Conservation (phyloP, 2,797 vertebrate genomes). For the Phoxinus dragarum region DNA sequence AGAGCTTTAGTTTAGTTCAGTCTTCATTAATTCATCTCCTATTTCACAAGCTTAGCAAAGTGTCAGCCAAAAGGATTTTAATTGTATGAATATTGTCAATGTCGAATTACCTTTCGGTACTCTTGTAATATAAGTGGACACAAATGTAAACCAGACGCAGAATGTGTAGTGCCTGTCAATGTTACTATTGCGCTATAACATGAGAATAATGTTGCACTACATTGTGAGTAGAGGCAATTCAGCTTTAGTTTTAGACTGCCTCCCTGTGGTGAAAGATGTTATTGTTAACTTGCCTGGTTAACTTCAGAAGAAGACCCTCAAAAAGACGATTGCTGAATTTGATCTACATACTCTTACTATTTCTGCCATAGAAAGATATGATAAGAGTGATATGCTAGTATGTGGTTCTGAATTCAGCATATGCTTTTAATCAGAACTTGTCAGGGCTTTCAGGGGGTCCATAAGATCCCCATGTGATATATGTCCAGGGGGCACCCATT, state of each 20-base stretch:
- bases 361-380: neutral
- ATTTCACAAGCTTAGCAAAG: conserved; percentile 49
- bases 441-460: neutral
- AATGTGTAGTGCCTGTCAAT: conserved; percentile 47
- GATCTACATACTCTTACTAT: neutral
- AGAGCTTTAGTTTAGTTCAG: conserved; percentile 62
- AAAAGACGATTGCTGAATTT: neutral
- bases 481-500: neutral
- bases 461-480: neutral
- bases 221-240: conserved; percentile 34
- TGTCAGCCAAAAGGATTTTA: conserved; percentile 50
- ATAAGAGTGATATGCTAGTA: neutral
- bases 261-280: conserved; percentile 62
- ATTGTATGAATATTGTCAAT: conserved; percentile 58
- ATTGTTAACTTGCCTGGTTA: neutral
- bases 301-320: neutral
- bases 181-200: conserved; percentile 44
- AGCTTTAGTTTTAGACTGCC: conserved; percentile 67
- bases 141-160: conserved; percentile 38
- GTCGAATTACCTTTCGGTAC: conserved; percentile 37
- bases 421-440: neutral
- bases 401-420: neutral
- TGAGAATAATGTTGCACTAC: conserved; percentile 44
- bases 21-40: conserved; percentile 60
- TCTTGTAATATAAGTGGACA: conserved; percentile 47